Evolutionary conservation across 1,140 invertebrate genomes (phyloP), one percentile per base, ranked within the genome.

Genomic region (Battus philenor): DNA sequence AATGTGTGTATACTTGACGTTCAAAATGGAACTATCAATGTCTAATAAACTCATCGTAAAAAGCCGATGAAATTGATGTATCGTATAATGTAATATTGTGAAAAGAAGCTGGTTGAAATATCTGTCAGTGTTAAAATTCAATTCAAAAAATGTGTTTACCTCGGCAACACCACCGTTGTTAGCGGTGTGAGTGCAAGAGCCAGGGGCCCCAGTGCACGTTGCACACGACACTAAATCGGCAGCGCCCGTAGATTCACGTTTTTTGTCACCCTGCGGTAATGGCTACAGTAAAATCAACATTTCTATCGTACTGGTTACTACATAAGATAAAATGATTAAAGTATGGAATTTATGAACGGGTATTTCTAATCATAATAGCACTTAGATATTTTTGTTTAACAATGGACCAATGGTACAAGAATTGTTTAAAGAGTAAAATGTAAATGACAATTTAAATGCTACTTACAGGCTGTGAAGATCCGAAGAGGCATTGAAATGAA

Each of bases 131-230:
- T 32, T 24, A 34, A 39, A 4, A 13, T 2, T 17, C n/a, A 29
- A 18, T 24, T 18, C 10, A 30, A 30, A 2, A 5, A 7, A 7
- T 29, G 15, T 16, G 2, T 26, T 88, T 90, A 95, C 93, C 92
- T 95, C 93, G 48, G 93, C 88, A 24, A 93, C 92, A 66, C 93
- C 94, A 59, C 93, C 93, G 68, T 95, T 95, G 63, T 93, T 95
- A n/a, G 93, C 89, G 8, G 93, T 91, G 77, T 95, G 93, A 16
- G 93, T 95, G 68, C 93, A 95, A 26, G 93, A 91, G 71, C 93
- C 93, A 47, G 93, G 91, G 32, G 88, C 86, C 22, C 88, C 88
- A 20, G 92, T 91, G 69, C 93, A 95, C 51, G 91, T 91, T 38
- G 93, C 93, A 74, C 94, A 95, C 9, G 92, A 90, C 27, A 94